These are phyloP conservation scores for Chitala chitala DNA, from an alignment of 2,113 vertebrate genomes.

Conservation along the genomic window DNA sequence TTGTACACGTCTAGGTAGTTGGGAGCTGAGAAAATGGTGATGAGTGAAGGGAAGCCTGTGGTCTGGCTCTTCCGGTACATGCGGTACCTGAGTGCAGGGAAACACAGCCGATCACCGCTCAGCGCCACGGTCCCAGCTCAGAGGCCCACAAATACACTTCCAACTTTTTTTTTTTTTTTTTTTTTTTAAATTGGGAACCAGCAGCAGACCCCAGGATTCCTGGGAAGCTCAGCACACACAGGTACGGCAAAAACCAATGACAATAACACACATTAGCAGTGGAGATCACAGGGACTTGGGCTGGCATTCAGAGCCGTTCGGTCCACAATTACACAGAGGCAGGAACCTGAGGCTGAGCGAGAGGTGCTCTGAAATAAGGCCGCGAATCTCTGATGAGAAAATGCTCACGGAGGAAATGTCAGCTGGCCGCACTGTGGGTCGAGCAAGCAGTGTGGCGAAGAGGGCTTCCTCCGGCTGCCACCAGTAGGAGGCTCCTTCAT, in stretches of 20 bases:
- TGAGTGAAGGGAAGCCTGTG: conserved; percentile 97
- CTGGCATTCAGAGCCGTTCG: background rate
- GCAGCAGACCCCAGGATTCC: background rate
- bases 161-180: background rate
- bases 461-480: background rate
- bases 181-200: conserved; percentile 15
- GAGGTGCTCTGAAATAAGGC: background rate
- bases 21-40: conserved; percentile 98
- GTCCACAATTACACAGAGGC: conserved; percentile 2
- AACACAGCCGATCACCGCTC: too few relatives aligned
- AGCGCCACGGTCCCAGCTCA: background rate
- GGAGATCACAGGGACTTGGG: background rate
- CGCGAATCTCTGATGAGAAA: conserved; percentile 6
- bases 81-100: conserved; percentile 72
- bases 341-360: background rate
- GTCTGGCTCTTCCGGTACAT: conserved; percentile 99
- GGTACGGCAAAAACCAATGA: conserved; percentile 5
- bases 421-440: background rate
- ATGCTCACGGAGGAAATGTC: background rate
- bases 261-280: conserved; percentile 1
- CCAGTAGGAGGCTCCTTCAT: background rate
- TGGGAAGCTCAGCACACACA: background rate
- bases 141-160: background rate
- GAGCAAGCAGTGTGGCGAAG: background rate
- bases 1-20: conserved; percentile 99